Evolutionary conservation across 2,888 invertebrate species (phyloP), one percentile per base, ranked within the genome.

Genomic region (Neoascia interrupta): DNA sequence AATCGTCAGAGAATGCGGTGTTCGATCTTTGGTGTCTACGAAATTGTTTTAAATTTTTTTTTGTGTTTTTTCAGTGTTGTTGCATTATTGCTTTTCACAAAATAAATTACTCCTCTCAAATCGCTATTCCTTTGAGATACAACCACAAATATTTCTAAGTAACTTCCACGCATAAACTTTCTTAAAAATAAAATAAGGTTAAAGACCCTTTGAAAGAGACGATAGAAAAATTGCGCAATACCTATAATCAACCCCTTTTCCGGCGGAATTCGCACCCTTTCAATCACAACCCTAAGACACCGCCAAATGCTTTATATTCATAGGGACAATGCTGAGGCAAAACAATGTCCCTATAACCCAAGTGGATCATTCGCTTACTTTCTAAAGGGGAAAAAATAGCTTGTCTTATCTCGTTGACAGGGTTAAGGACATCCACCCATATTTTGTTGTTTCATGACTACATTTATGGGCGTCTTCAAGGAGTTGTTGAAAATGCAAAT

Each of bases 401-500:
- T 66, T 73, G 66, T 61, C 53, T 56, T 61, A 66, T 73, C 66
- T 73, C 47, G 54, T 56, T 68, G 79, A 73, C 79, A 79, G 79
- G 73, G 73, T 79, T 79, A 79, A 79, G 73, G 73, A 72, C 73
- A 73, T 56, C 58, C 60, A 54, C 72, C 51, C 60, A 56, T 28
- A 28, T 51, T 21, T 39, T 72, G 75, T 61, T 64, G 54, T 61
- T 68, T 63, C 45, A 58, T 37, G 53, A 66, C 66, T 66, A 76
- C 64, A 54, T 76, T 76, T 76, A 72, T 79, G 79, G 73, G 49
- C 60, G 72, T 79, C 68, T 61, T 72, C 73, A 61, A 79, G 79
- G 61, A 72, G 72, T 79, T 73, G 79, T 79, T 79, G 49, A 79
- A 79, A 66, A 73, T 79, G 79, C 79, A 79, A 79, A 79, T 79